These are phyloP conservation scores for Hyla sarda DNA, from an alignment of 2,113 vertebrate genomes.

Conservation along the genomic window DNA sequence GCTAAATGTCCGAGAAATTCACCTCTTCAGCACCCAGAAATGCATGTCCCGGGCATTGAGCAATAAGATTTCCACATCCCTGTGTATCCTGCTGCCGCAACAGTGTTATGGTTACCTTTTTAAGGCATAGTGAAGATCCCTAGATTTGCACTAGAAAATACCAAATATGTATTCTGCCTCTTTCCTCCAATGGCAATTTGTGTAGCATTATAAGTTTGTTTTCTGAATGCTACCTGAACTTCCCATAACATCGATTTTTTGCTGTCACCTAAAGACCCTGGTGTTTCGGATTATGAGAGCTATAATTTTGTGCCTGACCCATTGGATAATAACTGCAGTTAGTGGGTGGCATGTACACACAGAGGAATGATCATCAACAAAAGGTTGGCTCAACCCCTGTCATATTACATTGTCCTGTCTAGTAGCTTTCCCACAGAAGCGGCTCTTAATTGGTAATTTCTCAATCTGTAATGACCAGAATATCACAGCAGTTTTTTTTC, in stretches of 20 bases:
- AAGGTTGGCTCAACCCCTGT: constrained; percentile 36
- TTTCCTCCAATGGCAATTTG: background rate
- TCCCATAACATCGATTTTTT: background rate
- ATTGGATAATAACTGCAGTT: constrained; percentile 42
- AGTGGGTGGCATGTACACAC: constrained; percentile 29
- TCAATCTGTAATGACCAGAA: constrained; percentile 36
- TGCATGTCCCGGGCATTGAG: too few relatives aligned
- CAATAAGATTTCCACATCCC: too few relatives aligned
- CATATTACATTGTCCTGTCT: constrained; percentile 41
- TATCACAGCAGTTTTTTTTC: constrained; percentile 14
- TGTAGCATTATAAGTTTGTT: background rate
- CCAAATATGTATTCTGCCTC: background rate
- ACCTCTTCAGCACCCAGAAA: too few relatives aligned
- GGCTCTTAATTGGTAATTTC: constrained; percentile 37
- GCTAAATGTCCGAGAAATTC: too few relatives aligned
- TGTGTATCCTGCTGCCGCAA: too few relatives aligned
- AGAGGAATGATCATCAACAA: constrained; percentile 40
- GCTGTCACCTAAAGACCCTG: background rate
- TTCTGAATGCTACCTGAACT: background rate
- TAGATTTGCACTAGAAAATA: background rate
- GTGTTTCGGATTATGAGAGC: background rate
- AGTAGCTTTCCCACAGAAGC: constrained; percentile 16
- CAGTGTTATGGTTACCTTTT: too few relatives aligned
- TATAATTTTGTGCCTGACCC: constrained; percentile 45
- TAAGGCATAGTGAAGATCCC: background rate